Evolutionary conservation across 53 echinoderm and acorn worm genomes (phyloP).

Genomic region (Hippasteria phrygiana): DNA sequence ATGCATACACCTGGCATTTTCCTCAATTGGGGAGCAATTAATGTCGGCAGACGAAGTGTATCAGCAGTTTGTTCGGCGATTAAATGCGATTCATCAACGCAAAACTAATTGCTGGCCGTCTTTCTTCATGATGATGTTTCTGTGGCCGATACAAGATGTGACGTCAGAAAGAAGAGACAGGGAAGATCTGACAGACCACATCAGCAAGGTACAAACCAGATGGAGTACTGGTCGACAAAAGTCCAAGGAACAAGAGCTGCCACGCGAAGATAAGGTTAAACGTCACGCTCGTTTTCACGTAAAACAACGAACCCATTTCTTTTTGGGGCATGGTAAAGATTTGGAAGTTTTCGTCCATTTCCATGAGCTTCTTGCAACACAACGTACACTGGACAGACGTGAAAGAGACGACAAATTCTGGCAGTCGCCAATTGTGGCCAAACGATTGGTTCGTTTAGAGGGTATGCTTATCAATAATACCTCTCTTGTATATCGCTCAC

Average conservation of each 20-base stretch:
- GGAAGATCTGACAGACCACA: background rate
- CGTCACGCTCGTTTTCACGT: background rate
- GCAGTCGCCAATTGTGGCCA: background rate
- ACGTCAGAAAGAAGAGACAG: constrained; percentile 45
- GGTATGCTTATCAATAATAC: background rate
- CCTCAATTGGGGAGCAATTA: background rate
- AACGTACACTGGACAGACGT: background rate
- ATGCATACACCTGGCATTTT: constrained; percentile 50
- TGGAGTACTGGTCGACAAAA: background rate
- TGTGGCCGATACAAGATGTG: constrained; percentile 62
- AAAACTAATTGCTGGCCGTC: background rate
- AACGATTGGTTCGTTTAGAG: constrained; percentile 4
- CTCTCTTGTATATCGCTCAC: background rate
- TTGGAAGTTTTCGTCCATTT: background rate
- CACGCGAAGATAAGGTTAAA: background rate
- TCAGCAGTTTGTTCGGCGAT: constrained; percentile 43
- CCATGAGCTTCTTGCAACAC: background rate
- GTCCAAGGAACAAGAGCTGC: too few relatives aligned
- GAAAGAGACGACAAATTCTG: background rate
- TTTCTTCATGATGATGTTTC: constrained; percentile 65
- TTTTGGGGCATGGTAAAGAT: constrained; percentile 22
- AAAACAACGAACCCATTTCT: constrained; percentile 29
- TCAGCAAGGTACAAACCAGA: background rate
- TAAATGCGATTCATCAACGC: background rate
- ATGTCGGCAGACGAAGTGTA: constrained; percentile 45